Evolutionary conservation across 2,797 vertebrate species (phyloP), one percentile per base, ranked within the genome.

Genomic region (Syngnathus rostellatus): DNA sequence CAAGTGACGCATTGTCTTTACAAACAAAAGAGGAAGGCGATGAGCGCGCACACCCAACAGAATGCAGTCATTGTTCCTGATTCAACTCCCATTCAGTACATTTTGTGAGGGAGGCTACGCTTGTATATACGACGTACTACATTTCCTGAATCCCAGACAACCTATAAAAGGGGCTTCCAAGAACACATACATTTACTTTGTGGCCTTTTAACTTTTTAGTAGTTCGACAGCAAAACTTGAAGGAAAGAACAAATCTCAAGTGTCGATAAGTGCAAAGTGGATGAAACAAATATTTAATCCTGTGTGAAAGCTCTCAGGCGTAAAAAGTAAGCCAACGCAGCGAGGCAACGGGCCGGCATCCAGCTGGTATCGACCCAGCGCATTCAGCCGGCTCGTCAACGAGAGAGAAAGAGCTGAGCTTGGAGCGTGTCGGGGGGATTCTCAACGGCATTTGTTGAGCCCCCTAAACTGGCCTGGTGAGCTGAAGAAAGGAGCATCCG

Each of bases 1-100:
- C 21, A 75, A 75, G 79, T 65, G 74, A 67, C 41, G 54, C 70
- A 65, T 77, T 83, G 82, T 81, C 68, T 65, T 70, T 55, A 1
- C 8, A 68, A 61, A 82, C 83, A 86, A 86, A 75, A 65, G 74
- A 21, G 67, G 67, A 75, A 50, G 1, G 67, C 7, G 66, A 55
- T 78, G 70, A 74, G 68, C 0, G 21, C 62, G 53, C 25, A 70
- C 50, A 41, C 14, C 63, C 45, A 57, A 68, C 74, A 79, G 70
- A 81, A 79, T 74, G 67, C 43, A 14, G 1, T 37, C 68, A 75
- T 41, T 84, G 63, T 79, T 45, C 41, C 19, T 12, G 25, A 19
- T 57, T 57, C 55, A 17, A 19, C 5, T 23, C 39, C n/a, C 59
- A 61, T 61, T 62, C n/a, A 45, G 23, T 4, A 8, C 21, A 25